These are phyloP conservation scores for Seladonia tumulorum DNA, from an alignment of 2,888 invertebrate genomes.

Conservation along the genomic window DNA sequence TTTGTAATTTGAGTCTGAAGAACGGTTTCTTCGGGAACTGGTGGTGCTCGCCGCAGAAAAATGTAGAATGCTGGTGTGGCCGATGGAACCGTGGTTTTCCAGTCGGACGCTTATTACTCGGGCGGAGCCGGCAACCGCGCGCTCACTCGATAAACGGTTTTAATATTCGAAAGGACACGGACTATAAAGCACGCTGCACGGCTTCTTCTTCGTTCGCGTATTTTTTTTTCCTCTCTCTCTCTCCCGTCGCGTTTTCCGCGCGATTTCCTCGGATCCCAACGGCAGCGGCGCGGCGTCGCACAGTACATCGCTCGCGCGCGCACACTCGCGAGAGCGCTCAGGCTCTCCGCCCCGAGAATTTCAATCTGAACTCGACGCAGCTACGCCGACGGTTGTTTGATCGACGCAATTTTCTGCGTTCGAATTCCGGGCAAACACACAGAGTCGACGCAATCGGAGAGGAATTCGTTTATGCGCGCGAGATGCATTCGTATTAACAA, in stretches of 20 bases:
- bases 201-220: neutral
- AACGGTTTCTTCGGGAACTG: neutral
- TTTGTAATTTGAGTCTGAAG: slow-evolving; percentile 19
- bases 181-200: slow-evolving; percentile 25
- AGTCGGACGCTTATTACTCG: slow-evolving; percentile 23
- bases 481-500: neutral
- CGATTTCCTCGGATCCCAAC: slow-evolving; percentile 11
- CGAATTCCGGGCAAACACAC: slow-evolving; percentile 20
- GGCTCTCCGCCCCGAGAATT: slow-evolving; percentile 21
- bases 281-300: neutral
- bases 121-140: neutral
- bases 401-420: slow-evolving; percentile 30
- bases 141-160: slow-evolving; percentile 34
- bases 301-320: neutral
- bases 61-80: neutral
- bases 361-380: slow-evolving; percentile 43
- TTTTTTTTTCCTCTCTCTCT: neutral
- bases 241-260: neutral
- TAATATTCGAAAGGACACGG: slow-evolving; percentile 45
- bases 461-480: slow-evolving; percentile 19
- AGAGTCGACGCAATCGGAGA: slow-evolving; percentile 22
- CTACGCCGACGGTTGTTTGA: slow-evolving; percentile 34
- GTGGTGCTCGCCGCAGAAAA: neutral
- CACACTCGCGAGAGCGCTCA: neutral
- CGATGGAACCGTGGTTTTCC: neutral